Evolutionary conservation across 2,888 invertebrate genomes (phyloP).

Genomic region (Lymantria monacha): DNA sequence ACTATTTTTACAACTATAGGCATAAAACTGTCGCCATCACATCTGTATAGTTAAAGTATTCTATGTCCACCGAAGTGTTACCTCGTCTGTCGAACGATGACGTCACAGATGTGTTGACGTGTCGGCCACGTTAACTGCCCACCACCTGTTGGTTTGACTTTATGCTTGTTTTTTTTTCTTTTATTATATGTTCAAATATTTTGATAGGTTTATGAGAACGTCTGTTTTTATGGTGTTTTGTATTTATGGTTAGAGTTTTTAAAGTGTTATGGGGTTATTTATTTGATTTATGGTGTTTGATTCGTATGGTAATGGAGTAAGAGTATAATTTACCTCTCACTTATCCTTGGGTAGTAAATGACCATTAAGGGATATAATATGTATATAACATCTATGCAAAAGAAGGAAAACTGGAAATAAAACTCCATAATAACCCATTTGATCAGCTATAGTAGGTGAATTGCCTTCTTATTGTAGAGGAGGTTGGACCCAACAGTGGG

Average conservation of each 20-base stretch:
- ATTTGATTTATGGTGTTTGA: neutral
- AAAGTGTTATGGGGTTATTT: neutral
- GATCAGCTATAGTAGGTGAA: too few species aligned
- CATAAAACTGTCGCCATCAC: neutral
- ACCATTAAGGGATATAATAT: too few species aligned
- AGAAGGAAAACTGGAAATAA: too few species aligned
- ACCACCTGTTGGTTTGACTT: conserved; percentile 45
- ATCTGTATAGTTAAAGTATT: conserved; percentile 6
- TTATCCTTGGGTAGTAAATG: too few species aligned
- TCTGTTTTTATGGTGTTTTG: conserved; percentile 4
- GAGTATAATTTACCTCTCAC: too few species aligned
- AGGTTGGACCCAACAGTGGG: too few species aligned
- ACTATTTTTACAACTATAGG: neutral
- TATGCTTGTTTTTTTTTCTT: conserved; percentile 12
- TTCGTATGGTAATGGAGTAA: neutral
- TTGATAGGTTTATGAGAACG: conserved; percentile 25
- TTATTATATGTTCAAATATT: conserved; percentile 21
- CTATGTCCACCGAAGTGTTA: conserved; percentile 29
- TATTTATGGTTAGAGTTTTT: neutral
- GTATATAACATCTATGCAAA: too few species aligned
- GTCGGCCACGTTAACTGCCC: conserved; percentile 35
- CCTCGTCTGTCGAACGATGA: conserved; percentile 22
- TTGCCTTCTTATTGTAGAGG: too few species aligned
- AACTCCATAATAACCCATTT: too few species aligned
- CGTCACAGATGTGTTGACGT: conserved; percentile 32